Evolutionary conservation across 2,113 vertebrate species (phyloP), one percentile per base, ranked within the genome.

Genomic region (Leiothrix lutea): DNA sequence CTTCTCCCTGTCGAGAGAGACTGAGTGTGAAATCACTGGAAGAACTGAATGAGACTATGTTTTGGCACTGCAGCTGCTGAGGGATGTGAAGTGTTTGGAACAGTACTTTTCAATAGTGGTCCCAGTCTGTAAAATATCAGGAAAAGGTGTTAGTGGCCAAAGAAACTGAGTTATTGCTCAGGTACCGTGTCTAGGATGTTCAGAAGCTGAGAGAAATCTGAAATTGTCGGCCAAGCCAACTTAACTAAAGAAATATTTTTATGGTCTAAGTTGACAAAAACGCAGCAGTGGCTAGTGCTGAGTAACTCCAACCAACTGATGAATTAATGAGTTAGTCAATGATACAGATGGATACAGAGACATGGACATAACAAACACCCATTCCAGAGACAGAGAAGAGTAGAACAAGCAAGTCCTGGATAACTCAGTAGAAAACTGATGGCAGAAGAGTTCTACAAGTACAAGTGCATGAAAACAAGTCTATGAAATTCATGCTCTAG

Each of bases 1-100:
- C 66, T 51, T 80, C 88, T 94, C 73, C 57, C 64, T 31, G 86
- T 36, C 28, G 28, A 96, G 81, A 75, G 61, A 84, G 38, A 66
- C 69, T 17, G 40, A 65, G 47, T 62, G 80, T 90, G 72, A 82
- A 88, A 85, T 92, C 91, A 90, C 69, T 93, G 91, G 56, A 93
- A 94, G 95, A 96, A 94, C 42, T 92, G 74, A 96, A 96, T 38
- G 86, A 73, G 70, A 69, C 66, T 50, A 20, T 56, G 72, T 60
- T 57, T 86, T 78, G 71, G 74, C 61, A 74, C 36, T 83, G 36
- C 60, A 87, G 79, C 74, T 95, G 79, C 57, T 72, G 61, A 86
- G 48, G 80, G 62, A 95, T 6, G 15, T 67, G 82, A 90, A 88
- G 26, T 51, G 18, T 45, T 93, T 83, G 60, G 47, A 90, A 62